These are phyloP conservation scores for Rhabdophis nuchalis DNA, from an alignment of 2,797 vertebrate species.

Conservation along the genomic window DNA sequence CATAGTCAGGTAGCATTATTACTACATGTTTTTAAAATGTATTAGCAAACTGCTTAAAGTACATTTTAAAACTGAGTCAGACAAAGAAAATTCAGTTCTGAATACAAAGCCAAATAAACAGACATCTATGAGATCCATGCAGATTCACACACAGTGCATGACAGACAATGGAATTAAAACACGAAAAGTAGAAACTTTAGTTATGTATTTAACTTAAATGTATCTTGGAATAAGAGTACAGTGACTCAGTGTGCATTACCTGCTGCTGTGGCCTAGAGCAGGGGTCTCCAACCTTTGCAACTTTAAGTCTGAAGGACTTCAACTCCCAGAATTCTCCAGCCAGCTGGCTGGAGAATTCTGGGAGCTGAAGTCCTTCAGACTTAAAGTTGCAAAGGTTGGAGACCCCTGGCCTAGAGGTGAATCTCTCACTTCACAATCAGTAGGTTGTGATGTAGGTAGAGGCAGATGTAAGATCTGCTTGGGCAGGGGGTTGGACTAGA, in stretches of 20 bases:
- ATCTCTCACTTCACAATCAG: too few species aligned
- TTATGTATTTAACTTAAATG: neutral
- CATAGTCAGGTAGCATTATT: conserved; percentile 25
- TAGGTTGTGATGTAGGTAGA: too few species aligned
- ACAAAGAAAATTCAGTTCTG: conserved; percentile 16
- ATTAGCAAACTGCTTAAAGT: neutral
- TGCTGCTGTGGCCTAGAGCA: too few species aligned
- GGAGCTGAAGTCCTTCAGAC: too few species aligned
- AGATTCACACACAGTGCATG: neutral
- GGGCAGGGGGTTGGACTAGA: too few species aligned
- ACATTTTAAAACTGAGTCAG: conserved; percentile 2
- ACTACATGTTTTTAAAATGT: neutral
- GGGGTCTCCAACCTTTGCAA: too few species aligned
- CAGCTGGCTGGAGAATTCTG: too few species aligned
- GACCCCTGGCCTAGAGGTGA: too few species aligned
- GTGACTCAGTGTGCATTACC: conserved; percentile 2
- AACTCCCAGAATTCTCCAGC: too few species aligned
- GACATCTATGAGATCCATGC: neutral
- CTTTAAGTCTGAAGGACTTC: too few species aligned
- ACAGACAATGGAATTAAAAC: conserved; percentile 8
- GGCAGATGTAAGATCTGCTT: too few species aligned
- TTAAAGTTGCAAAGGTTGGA: too few species aligned
- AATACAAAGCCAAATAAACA: neutral
- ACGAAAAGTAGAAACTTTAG: neutral
- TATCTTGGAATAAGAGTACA: neutral